Base-by-base conservation (phyloP, 2,113 vertebrate species). In the Misgurnus anguillicaudatus region DNA sequence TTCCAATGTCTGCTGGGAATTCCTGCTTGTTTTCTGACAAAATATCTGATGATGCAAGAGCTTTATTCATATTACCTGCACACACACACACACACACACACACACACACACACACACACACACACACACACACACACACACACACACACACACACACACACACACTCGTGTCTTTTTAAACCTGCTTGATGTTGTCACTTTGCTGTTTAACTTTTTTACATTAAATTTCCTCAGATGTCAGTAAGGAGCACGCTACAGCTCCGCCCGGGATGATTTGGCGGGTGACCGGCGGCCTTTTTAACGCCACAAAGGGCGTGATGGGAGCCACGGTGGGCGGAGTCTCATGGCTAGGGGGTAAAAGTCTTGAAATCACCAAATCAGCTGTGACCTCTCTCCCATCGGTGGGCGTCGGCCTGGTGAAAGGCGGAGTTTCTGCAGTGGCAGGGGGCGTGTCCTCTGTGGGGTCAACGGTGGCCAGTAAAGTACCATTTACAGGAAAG, bases 291-390 rank as follows among this genome's bases (percentile, higher is more conserved):
- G 91, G 93, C 53, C 87, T 94, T 66, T 92, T 92, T 87, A 93
- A 82, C 17, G 89, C 85, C 82, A 94, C 93, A 71, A 93, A 90
- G 79, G 90, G 90, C 0, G 91, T 92, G 0, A 89, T 94, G 14
- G 92, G 93, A 0, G 93, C 93, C 0, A 93, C 93, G 0, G 91
- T 92, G 21, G 93, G 93, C 0, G 92, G 93, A 9, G 93, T 93
- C 31, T 87, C 87, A 80, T 94, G 93, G 93, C 88, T 94, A 24
- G 93, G 93, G 1, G 90, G 93, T 63, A 93, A 93, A 87, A 87
- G 93, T 77, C 77, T 93, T 69, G 92, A 92, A 80, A 88, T 92
- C 77, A 92, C 91, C 85, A 94, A 93, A 80, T 87, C 91, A 0
- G 93, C 92, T 0, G 92, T 94, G 19, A 91, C 86, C 72, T 86